These are phyloP conservation scores for Aldrovandia affinis DNA, from an alignment of 2,797 vertebrate species.

Conservation along the genomic window DNA sequence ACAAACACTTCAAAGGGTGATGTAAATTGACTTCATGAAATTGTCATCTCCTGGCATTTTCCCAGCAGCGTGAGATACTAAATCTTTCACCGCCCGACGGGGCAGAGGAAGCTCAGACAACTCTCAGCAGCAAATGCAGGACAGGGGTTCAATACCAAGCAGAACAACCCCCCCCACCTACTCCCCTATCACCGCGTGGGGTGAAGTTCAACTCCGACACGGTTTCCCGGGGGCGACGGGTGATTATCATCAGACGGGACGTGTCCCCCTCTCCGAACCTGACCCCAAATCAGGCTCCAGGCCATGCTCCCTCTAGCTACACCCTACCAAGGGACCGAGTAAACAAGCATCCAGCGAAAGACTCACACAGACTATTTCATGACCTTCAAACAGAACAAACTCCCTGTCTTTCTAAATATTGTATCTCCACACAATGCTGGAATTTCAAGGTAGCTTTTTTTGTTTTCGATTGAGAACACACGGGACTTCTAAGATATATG, in stretches of 20 bases:
- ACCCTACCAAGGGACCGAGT: conserved; percentile 34
- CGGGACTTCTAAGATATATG: neutral
- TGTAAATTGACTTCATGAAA: conserved; percentile 50
- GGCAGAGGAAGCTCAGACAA: conserved; percentile 29
- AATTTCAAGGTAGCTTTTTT: too few relatives aligned
- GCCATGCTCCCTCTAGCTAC: conserved; percentile 47
- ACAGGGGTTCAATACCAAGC: conserved; percentile 37
- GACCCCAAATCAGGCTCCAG: neutral
- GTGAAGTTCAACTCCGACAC: neutral
- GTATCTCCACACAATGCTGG: neutral
- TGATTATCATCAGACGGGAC: neutral
- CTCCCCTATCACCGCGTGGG: neutral
- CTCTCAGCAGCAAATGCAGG: neutral
- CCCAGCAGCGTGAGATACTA: conserved; percentile 53
- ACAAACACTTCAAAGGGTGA: conserved; percentile 30
- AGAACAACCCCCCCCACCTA: conserved; percentile 4
- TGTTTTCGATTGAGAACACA: neutral
- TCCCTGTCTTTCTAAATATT: conserved; percentile 13
- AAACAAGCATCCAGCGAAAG: neutral
- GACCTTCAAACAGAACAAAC: neutral
- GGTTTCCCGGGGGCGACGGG: neutral
- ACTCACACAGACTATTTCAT: conserved; percentile 1
- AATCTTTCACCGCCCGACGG: conserved; percentile 58
- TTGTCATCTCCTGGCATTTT: conserved; percentile 52
- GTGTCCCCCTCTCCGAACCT: neutral